Evolutionary conservation across 1,140 invertebrate genomes (phyloP).

Genomic region (Tribolium castaneum): DNA sequence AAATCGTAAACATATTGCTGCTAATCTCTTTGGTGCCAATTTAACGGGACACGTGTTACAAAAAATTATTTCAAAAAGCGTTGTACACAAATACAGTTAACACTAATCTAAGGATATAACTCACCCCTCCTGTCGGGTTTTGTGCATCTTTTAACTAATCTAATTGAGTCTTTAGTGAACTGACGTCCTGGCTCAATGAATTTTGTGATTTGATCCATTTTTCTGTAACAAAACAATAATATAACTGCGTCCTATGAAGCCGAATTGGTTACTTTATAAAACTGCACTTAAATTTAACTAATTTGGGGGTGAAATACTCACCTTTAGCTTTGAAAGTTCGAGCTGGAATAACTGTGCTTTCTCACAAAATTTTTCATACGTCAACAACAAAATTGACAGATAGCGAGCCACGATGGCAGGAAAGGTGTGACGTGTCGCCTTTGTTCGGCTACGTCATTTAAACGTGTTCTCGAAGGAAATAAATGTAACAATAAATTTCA

Average conservation of each 20-base stretch:
- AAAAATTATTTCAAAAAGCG: background rate
- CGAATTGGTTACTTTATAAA: background rate
- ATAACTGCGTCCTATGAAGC: background rate
- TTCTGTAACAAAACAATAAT: constrained; percentile 41
- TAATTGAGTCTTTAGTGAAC: constrained; percentile 97
- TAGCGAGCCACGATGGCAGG: constrained; percentile 20
- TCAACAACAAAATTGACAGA: constrained; percentile 12
- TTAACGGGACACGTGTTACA: background rate
- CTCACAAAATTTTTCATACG: constrained; percentile 7
- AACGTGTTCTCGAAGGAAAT: no score
- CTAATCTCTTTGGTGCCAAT: background rate
- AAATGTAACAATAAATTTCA: no score
- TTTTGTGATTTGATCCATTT: constrained; percentile 97
- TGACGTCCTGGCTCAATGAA: constrained; percentile 94
- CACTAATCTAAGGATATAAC: constrained; percentile 2
- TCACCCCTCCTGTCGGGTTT: constrained; percentile 99
- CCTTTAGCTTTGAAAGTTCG: background rate
- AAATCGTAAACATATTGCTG: background rate
- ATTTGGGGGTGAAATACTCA: background rate
- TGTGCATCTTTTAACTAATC: constrained; percentile 98
- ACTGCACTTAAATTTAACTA: background rate
- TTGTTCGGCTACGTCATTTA: background rate
- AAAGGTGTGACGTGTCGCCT: constrained; percentile 5
- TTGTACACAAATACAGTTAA: no score
- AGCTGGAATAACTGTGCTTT: constrained; percentile 19